A percentile compares a stretch with the other conserved stretches of the same genome.
phyloP scores from a whole-genome alignment of 1,140 invertebrate species.

The Gryllus bimaculatus region DNA sequence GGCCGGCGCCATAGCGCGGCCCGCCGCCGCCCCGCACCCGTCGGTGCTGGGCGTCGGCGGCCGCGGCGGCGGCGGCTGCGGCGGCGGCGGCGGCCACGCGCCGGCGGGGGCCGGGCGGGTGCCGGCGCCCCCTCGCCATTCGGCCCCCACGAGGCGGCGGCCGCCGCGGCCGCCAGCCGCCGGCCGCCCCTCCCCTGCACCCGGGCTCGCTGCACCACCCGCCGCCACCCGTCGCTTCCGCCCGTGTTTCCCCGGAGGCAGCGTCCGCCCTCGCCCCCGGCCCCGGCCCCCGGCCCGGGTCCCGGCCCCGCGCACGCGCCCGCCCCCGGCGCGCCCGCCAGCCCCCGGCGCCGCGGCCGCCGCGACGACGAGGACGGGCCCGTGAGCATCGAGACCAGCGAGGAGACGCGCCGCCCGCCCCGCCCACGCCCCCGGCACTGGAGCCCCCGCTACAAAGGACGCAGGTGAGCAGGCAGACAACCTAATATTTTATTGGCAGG shows the following conservation, averaged over 20 bases:
- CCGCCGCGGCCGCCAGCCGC: constrained; percentile 32
- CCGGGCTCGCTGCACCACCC: constrained; percentile 21
- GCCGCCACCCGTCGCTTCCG: constrained; percentile 52
- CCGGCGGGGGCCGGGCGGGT: constrained; percentile 30
- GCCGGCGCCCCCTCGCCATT: constrained; percentile 23
- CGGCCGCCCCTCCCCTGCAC: constrained; percentile 23
- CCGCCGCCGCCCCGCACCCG: constrained; percentile 32
- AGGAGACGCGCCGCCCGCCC: constrained; percentile 35
- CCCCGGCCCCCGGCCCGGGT: not conserved
- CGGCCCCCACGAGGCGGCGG: constrained; percentile 20
- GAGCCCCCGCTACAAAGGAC: not conserved
- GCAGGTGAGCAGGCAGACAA: not conserved
- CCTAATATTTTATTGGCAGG: too few species aligned
- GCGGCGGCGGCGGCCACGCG: constrained; percentile 24
- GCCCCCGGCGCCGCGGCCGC: constrained; percentile 37
- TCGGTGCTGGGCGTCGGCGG: constrained; percentile 38
- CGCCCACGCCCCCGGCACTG: not conserved
- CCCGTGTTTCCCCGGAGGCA: constrained; percentile 38
- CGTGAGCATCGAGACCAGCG: constrained; percentile 51
- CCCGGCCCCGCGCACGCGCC: constrained; percentile 45
- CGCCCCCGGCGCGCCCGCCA: constrained; percentile 32
- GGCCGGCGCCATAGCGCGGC: constrained; percentile 31
- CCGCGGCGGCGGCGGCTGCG: constrained; percentile 26
- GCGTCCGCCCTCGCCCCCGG: not conserved
- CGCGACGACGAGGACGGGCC: constrained; percentile 47